Conservation (phyloP, 2,888 invertebrate genomes). For the Gerris lacustris region DNA sequence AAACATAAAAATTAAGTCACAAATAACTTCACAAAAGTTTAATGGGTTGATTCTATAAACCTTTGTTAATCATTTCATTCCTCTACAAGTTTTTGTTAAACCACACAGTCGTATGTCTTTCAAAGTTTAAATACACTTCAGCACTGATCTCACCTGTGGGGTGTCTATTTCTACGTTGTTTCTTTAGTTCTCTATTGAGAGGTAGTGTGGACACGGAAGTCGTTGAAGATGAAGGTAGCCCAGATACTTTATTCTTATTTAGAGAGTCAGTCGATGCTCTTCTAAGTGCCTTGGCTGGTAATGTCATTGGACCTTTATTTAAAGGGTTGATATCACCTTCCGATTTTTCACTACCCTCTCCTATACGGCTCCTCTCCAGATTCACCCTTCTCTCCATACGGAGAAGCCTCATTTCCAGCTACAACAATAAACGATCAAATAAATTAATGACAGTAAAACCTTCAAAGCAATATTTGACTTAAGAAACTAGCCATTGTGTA, state of each 20-base stretch:
- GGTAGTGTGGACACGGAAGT: neutral
- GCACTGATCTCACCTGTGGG: neutral
- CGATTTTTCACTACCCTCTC: neutral
- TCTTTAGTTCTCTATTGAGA: neutral
- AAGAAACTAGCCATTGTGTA: no score
- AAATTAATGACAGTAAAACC: no score
- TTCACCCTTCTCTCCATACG: constrained; percentile 49
- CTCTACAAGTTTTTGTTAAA: no score
- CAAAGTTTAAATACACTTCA: no score
- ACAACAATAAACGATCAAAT: constrained; percentile 33
- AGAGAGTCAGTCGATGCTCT: neutral
- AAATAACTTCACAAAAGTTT: no score
- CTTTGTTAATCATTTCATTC: no score
- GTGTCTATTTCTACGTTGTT: neutral
- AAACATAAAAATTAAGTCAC: no score
- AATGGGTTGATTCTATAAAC: no score
- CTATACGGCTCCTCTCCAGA: neutral
- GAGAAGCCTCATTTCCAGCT: constrained; percentile 53
- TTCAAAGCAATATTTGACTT: no score
- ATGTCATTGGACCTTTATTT: neutral
- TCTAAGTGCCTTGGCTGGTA: neutral
- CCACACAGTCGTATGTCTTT: no score
- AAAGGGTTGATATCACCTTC: neutral
- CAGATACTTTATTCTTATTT: neutral
- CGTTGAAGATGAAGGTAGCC: constrained; percentile 33